Conservation (phyloP, 2,888 invertebrate species). For the Lordiphosa fenestrarum region DNA sequence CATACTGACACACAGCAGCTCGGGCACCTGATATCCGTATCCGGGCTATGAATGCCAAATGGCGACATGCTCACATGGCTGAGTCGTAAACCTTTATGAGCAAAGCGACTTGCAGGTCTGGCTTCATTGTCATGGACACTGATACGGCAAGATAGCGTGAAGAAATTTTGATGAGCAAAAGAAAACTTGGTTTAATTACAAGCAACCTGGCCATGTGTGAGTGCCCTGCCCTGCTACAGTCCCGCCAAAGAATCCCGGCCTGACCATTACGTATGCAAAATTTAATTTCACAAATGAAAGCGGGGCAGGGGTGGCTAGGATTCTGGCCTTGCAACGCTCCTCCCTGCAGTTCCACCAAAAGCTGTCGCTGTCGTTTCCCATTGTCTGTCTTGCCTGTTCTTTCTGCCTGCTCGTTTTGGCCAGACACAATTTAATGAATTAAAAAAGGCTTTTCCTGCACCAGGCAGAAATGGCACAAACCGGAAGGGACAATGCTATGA, state of each 20-base stretch:
- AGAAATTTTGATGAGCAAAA: conserved; percentile 24
- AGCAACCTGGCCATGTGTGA: conserved; percentile 6
- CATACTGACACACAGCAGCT: neutral
- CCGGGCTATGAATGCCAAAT: conserved; percentile 42
- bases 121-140: conserved; percentile 59
- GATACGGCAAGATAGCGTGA: conserved; percentile 47
- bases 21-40: conserved; percentile 45
- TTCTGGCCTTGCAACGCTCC: conserved; percentile 29
- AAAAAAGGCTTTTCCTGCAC: conserved; percentile 33
- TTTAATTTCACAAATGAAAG: conserved; percentile 65
- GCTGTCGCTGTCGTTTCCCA: conserved; percentile 11
- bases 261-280: conserved; percentile 62
- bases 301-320: conserved; percentile 23
- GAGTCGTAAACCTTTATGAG: conserved; percentile 56
- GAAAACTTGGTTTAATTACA: conserved; percentile 56
- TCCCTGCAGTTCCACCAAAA: neutral
- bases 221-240: conserved; percentile 40
- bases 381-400: conserved; percentile 23
- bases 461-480: conserved; percentile 30
- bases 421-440: conserved; percentile 69
- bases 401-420: conserved; percentile 2
- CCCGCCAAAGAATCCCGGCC: conserved; percentile 26
- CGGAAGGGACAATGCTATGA: conserved; percentile 42
- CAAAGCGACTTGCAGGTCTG: conserved; percentile 22
- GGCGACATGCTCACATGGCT: conserved; percentile 23